Evolutionary conservation across 2,797 vertebrate species (phyloP).

Genomic region (Anabas testudineus): DNA sequence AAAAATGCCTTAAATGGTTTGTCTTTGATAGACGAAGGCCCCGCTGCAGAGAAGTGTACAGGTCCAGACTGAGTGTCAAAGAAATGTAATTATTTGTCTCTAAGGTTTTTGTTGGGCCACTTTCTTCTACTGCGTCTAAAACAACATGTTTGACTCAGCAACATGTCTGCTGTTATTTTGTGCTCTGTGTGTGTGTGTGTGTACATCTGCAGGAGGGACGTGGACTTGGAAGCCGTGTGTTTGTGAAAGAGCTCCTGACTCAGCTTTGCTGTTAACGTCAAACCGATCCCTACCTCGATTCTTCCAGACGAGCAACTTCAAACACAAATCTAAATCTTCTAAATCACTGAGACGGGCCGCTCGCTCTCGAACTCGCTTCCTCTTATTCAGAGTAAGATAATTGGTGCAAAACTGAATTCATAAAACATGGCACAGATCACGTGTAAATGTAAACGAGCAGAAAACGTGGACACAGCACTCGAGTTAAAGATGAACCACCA

Average conservation of each 20-base stretch:
- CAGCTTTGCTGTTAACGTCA: slow-evolving; percentile 65
- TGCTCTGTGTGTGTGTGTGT: slow-evolving; percentile 14
- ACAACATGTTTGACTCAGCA: slow-evolving; percentile 49
- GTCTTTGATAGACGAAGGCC: slow-evolving; percentile 12
- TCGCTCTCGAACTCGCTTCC: slow-evolving; percentile 58
- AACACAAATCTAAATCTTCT: slow-evolving; percentile 72
- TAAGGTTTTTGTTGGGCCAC: not conserved
- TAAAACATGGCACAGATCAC: slow-evolving; percentile 2
- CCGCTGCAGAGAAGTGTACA: not conserved
- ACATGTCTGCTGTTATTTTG: slow-evolving; percentile 9
- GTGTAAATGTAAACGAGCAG: slow-evolving; percentile 1
- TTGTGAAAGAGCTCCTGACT: slow-evolving; percentile 59
- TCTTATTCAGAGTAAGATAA: slow-evolving; percentile 27
- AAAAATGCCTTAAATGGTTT: slow-evolving; percentile 57
- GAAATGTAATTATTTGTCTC: not conserved
- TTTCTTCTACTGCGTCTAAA: not conserved
- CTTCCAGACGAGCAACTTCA: slow-evolving; percentile 65
- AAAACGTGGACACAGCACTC: not conserved
- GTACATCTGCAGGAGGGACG: not conserved
- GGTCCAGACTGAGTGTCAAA: not conserved
- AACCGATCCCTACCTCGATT: slow-evolving; percentile 65
- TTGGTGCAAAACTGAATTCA: slow-evolving; percentile 15
- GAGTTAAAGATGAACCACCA: too few species aligned
- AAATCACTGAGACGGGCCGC: slow-evolving; percentile 59
- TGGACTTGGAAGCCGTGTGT: slow-evolving; percentile 9